Base-by-base conservation (phyloP, 2,888 invertebrate species). In the Microchrysa polita region DNA sequence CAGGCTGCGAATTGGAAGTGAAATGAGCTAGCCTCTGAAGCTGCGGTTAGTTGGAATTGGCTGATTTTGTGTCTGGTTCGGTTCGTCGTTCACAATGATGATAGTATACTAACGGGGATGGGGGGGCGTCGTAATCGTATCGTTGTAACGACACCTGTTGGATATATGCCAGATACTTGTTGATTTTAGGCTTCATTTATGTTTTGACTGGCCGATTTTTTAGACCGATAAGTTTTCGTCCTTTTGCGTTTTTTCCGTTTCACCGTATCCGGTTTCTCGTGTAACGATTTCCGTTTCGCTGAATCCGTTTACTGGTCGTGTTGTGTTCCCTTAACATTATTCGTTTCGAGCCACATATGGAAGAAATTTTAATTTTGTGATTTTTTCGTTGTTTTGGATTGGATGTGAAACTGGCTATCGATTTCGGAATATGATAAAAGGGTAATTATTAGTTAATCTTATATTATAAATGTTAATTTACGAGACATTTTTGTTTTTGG, bases 341-440 rank as follows among this genome's bases (percentile, higher is more conserved):
- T 34, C 27, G 7, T 34, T 59, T 22, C 23, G n/a, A 10, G 59
- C 27, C 14, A n/a, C 27, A 5, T 59, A 27, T 40, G 27, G 40
- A 40, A 18, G 34, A 42, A 20, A 44, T 44, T 18, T 61, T 1
- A 5, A 16, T 65, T 65, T 65, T 22, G 22, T 34, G 34, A 14
- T 42, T 18, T 9, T 65, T 48, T 20, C 34, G 20, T 48, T 20
- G 42, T 12, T 4, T 48, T 65, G 14, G 12, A 27, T 60, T 60
- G 14, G 61, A 48, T 10, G 65, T 22, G 48, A 65, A 65, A 44
- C 48, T 44, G 42, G 40, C 57, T 18, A 10, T 14, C 20, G 27
- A 18, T 18, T 40, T 55, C 22, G 55, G 69, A 69, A 57, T 57
- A 69, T 69, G 69, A 69, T 69, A 40, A 69, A 69, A 16, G 69